Evolutionary conservation across 2,888 invertebrate genomes (phyloP).

Genomic region (Yponomeuta plumbellus): DNA sequence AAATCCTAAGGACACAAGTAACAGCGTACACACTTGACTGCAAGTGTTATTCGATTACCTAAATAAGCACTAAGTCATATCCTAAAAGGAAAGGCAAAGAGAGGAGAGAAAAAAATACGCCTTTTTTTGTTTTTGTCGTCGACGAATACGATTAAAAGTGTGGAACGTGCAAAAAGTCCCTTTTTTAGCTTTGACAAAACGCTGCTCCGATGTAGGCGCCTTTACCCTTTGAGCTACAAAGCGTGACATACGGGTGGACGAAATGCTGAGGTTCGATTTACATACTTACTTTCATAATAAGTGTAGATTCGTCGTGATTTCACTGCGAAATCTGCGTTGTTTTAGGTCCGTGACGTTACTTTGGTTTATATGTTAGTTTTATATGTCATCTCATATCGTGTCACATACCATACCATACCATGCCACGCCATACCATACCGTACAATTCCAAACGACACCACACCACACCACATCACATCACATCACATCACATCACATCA

Average conservation of each 20-base stretch:
- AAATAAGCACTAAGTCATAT: slow-evolving; percentile 8
- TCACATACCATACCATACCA: too few species aligned
- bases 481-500: too few species aligned
- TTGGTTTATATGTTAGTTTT: too few species aligned
- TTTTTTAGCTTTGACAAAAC: slow-evolving; percentile 40
- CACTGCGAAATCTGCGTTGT: too few species aligned
- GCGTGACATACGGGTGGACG: slow-evolving; percentile 23
- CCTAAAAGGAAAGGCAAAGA: not conserved
- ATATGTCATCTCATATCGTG: too few species aligned
- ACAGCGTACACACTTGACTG: not conserved
- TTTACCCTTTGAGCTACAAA: slow-evolving; percentile 31
- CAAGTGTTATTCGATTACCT: not conserved
- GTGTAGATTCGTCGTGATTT: too few species aligned
- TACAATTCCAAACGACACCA: too few species aligned
- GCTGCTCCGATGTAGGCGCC: slow-evolving; percentile 32
- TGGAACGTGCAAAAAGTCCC: slow-evolving; percentile 31
- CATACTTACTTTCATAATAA: too few species aligned
- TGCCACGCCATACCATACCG: too few species aligned
- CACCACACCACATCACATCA: too few species aligned
- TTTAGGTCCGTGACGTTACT: too few species aligned
- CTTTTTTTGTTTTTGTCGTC: slow-evolving; percentile 24
- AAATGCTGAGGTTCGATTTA: too few species aligned
- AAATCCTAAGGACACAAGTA: not conserved
- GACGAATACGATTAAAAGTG: slow-evolving; percentile 33
- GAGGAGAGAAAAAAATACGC: not conserved